phyloP scores from a whole-genome alignment of 2,888 invertebrate genomes.

The Yponomeuta plumbellus region DNA sequence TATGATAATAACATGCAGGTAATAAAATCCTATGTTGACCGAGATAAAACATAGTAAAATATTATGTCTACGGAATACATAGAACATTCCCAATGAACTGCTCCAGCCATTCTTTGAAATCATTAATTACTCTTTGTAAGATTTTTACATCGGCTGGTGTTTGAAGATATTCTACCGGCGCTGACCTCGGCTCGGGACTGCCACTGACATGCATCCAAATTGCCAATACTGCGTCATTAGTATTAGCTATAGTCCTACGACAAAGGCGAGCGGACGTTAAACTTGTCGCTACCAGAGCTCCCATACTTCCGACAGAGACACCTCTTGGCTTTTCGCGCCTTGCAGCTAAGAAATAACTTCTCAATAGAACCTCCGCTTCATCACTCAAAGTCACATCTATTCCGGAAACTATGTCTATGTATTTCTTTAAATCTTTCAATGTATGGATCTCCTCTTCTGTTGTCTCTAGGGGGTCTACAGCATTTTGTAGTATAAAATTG shows the following conservation, averaged over 20 bases:
- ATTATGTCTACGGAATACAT: conserved; percentile 1
- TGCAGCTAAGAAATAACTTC: conserved; percentile 56
- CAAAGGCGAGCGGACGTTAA: conserved; percentile 57
- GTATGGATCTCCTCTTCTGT: conserved; percentile 42
- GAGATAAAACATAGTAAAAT: not conserved
- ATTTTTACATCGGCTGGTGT: conserved; percentile 50
- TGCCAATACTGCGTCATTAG: conserved; percentile 60
- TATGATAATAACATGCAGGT: not conserved
- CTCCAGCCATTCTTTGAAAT: conserved; percentile 57
- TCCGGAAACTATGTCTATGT: conserved; percentile 52
- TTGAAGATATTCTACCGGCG: conserved; percentile 58
- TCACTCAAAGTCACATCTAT: conserved; percentile 43
- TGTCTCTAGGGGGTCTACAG: conserved; percentile 34
- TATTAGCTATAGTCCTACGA: conserved; percentile 43
- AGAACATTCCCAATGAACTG: conserved; percentile 41
- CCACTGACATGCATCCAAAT: conserved; percentile 65
- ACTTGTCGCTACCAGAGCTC: conserved; percentile 45
- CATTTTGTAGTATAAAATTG: conserved; percentile 47
- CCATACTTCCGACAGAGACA: conserved; percentile 52
- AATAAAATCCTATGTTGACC: not conserved
- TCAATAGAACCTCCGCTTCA: conserved; percentile 44
- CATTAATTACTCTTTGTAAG: conserved; percentile 46
- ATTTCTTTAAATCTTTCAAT: conserved; percentile 42
- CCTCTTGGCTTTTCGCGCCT: conserved; percentile 48
- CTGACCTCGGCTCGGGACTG: conserved; percentile 54